Evolutionary conservation across 2,113 vertebrate species (phyloP).

Genomic region (Brachirus orientalis): DNA sequence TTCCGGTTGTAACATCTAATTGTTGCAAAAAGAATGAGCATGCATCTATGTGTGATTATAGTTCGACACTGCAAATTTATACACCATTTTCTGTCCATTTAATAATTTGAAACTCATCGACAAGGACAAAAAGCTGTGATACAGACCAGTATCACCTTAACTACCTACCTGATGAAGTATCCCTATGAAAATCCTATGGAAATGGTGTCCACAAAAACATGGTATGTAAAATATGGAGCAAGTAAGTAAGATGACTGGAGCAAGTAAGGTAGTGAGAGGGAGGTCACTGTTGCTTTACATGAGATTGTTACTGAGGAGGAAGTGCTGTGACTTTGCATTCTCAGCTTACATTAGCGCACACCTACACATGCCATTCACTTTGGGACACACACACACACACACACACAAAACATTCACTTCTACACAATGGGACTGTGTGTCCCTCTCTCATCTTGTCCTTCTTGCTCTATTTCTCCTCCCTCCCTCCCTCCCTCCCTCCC

Average conservation of each 20-base stretch:
- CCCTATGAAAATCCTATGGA: neutral
- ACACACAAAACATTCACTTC: conserved; percentile 11
- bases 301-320: conserved; percentile 43
- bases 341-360: conserved; percentile 45
- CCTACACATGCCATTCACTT: conserved; percentile 52
- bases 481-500: conserved; percentile 7
- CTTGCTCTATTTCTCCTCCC: neutral
- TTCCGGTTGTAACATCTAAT: neutral
- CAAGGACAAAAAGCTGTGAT: too few species aligned
- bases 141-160: too few species aligned
- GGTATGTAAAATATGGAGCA: neutral
- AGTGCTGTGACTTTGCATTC: conserved; percentile 59
- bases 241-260: conserved; percentile 3
- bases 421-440: conserved; percentile 42
- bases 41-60: too few species aligned
- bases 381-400: conserved; percentile 34
- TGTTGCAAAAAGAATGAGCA: too few species aligned
- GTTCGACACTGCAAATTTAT: too few species aligned
- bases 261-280: conserved; percentile 16
- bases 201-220: too few species aligned
- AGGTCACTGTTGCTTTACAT: conserved; percentile 26
- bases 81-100: too few species aligned
- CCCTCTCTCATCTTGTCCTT: conserved; percentile 51
- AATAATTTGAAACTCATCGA: too few species aligned
- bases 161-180: neutral